Evolutionary conservation across 2,797 vertebrate genomes (phyloP), one percentile per base, ranked within the genome.

Genomic region (Hydrocynus forskahlii): DNA sequence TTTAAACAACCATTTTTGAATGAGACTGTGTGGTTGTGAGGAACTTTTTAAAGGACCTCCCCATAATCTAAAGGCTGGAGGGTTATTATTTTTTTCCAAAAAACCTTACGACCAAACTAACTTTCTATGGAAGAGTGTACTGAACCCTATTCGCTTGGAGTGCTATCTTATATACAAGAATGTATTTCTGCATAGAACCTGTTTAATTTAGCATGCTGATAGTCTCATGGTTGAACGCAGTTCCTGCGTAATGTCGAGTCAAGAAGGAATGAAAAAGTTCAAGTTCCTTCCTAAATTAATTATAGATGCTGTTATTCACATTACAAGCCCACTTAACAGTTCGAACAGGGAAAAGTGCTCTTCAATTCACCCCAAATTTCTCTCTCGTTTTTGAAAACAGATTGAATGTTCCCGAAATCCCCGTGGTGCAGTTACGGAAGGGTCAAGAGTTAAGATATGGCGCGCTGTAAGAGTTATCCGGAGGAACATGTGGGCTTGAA

Each of bases 371-470:
- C 81, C 67, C 57, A 80, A 84, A 80, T 83, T 68, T 84, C 57
- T 74, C 40, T 54, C 13, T 69, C 73, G 64, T 66, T 71, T 72
- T 79, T 73, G 45, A 73, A 66, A 81, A 60, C 79, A 76, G 84
- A 84, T 72, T 60, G 62, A 84, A 50, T 59, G 57, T 75, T 83
- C 73, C 62, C 63, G 16, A 79, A 86, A 81, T 84, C 84, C 75
- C 82, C 1, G n/a, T 70, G 67, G 70, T 79, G 77, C 68, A 75
- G 73, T 87, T 84, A 83, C 57, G 25, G 52, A 80, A 71, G 76
- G 81, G 83, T 87, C 81, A 81, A 77, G 79, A 80, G 83, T 76
- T 78, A 83, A 85, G 83, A 83, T 83, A 76, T 67, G 70, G 63
- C 69, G 78, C 64, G 69, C 81, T 75, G 69, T 76, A 83, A 70